A percentile compares a stretch with the other conserved stretches of the same genome.
Conservation (phyloP, 2,797 vertebrate species). For the Danio kyathit region DNA sequence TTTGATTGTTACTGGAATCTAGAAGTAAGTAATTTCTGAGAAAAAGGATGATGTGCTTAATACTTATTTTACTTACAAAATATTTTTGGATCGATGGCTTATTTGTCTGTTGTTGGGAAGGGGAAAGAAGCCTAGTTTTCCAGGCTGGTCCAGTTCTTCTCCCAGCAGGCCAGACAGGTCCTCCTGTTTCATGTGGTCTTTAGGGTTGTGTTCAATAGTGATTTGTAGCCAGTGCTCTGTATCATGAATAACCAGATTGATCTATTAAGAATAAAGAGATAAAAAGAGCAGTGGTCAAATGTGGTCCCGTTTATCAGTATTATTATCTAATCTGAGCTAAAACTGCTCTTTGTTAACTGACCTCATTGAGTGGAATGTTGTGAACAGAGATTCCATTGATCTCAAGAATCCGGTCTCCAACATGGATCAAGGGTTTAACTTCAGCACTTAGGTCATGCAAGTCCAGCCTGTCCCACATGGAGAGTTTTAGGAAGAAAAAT, state of each 20-base stretch:
- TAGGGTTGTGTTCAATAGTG: conserved; percentile 92
- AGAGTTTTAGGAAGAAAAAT: background rate
- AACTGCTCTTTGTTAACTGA: conserved; percentile 60
- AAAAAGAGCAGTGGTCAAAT: background rate
- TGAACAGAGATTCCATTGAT: conserved; percentile 91
- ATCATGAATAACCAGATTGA: conserved; percentile 89
- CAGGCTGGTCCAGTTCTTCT: conserved; percentile 69
- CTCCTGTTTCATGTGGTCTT: conserved; percentile 59
- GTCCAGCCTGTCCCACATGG: conserved; percentile 80
- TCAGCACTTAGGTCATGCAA: conserved; percentile 83
- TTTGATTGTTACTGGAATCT: no score
- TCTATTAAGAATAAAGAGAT: conserved; percentile 73
- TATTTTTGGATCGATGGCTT: conserved; percentile 73
- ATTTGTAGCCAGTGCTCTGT: conserved; percentile 90
- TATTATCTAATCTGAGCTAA: background rate
- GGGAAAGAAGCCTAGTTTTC: conserved; percentile 62
- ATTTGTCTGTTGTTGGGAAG: conserved; percentile 68
- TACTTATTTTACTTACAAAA: conserved; percentile 80
- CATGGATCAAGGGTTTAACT: conserved; percentile 89
- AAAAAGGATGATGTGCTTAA: no score
- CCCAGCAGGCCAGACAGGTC: conserved; percentile 52
- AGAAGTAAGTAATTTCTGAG: no score
- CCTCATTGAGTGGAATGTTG: conserved; percentile 89
- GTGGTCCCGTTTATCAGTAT: background rate
- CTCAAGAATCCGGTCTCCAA: conserved; percentile 91